phyloP scores from a whole-genome alignment of 2,888 invertebrate species.

The Agrochola lychnidis region DNA sequence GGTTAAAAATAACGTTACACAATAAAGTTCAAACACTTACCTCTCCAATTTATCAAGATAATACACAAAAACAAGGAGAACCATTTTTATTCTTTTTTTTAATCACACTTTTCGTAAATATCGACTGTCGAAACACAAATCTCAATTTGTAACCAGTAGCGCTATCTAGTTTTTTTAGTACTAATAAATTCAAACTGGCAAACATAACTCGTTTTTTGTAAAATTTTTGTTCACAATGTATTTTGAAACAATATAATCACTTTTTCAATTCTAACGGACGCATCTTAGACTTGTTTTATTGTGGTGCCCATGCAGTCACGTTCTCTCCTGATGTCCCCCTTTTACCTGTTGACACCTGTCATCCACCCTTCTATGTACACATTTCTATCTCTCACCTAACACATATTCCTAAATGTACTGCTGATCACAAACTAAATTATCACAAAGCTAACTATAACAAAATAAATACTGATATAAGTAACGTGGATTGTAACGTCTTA shows the following conservation, averaged over 20 bases:
- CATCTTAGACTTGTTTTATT: constrained; percentile 13
- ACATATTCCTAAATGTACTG: neutral
- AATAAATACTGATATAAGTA: neutral
- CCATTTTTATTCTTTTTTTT: too few relatives aligned
- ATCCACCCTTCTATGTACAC: constrained; percentile 7
- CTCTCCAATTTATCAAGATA: too few relatives aligned
- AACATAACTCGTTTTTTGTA: too few relatives aligned
- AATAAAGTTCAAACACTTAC: too few relatives aligned
- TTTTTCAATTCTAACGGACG: neutral
- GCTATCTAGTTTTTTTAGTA: too few relatives aligned
- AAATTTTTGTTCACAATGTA: neutral
- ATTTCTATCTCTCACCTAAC: neutral
- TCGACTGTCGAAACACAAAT: too few relatives aligned
- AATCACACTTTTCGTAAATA: too few relatives aligned
- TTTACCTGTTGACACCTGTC: neutral
- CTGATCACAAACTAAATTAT: neutral
- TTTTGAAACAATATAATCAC: neutral
- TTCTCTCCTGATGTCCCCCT: neutral
- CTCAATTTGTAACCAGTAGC: too few relatives aligned
- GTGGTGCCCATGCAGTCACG: neutral
- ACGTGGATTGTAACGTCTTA: too few relatives aligned
- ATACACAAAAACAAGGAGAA: too few relatives aligned
- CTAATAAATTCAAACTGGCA: too few relatives aligned
- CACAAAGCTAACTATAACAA: neutral
- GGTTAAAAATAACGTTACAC: too few relatives aligned